Evolutionary conservation across 2,113 vertebrate species (phyloP).

Genomic region (Saguinus imperator): DNA sequence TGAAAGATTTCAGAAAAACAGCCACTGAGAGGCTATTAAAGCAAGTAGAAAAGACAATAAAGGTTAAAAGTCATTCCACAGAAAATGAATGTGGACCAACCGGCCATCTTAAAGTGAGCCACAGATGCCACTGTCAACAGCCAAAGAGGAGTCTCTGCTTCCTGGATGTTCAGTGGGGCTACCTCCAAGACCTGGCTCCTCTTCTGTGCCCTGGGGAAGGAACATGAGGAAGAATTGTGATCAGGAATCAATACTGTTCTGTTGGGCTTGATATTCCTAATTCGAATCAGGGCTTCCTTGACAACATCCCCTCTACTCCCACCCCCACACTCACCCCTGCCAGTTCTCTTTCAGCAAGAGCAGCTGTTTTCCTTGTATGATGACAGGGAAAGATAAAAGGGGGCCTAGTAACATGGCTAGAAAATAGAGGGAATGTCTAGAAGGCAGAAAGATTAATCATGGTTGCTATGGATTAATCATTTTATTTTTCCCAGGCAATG

Average conservation of each 20-base stretch:
- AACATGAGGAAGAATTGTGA: not conserved
- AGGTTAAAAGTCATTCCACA: conserved; percentile 95
- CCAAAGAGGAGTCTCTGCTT: conserved; percentile 71
- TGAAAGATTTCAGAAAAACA: conserved; percentile 56
- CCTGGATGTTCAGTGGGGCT: conserved; percentile 84
- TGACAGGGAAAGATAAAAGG: not conserved
- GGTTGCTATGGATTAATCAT: not conserved
- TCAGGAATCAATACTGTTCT: not conserved
- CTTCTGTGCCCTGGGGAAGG: not conserved
- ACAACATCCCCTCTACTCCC: conserved; percentile 76
- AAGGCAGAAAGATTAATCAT: not conserved
- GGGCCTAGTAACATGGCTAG: not conserved
- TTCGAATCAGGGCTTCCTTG: conserved; percentile 74
- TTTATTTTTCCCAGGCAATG: not conserved
- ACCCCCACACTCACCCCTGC: conserved; percentile 49
- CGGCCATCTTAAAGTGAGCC: conserved; percentile 97
- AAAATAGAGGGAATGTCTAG: not conserved
- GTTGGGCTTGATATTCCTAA: conserved; percentile 48
- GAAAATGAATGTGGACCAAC: conserved; percentile 95
- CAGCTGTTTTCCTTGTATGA: not conserved
- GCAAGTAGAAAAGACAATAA: conserved; percentile 90
- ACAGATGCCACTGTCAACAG: conserved; percentile 95
- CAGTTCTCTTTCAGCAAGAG: not conserved
- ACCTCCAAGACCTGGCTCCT: conserved; percentile 81
- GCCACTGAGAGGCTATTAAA: conserved; percentile 79